phyloP scores from a whole-genome alignment of 2,113 vertebrate genomes.

The Erinaceus europaeus region DNA sequence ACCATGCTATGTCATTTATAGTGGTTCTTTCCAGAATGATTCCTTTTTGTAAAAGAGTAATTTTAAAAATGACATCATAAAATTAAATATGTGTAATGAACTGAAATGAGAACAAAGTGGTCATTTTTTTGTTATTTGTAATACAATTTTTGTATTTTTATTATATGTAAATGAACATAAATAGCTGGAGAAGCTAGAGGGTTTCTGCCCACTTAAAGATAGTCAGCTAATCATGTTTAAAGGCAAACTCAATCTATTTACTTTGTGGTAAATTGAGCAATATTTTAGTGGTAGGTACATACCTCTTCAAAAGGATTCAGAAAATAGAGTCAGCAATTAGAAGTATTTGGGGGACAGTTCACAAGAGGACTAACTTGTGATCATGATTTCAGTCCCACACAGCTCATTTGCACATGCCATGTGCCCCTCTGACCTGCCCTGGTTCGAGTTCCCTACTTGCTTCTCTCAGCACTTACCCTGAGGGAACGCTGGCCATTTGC shows the following conservation, averaged over 20 bases:
- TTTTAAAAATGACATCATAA: neutral
- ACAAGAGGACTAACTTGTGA: accelerated
- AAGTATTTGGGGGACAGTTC: neutral
- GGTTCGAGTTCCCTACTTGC: accelerated
- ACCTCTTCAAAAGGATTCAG: neutral
- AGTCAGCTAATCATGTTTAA: neutral
- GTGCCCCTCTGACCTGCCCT: neutral
- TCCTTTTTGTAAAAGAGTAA: neutral
- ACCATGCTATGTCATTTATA: neutral
- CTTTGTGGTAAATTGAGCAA: neutral
- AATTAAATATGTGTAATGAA: neutral
- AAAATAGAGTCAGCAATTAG: neutral
- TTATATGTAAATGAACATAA: neutral
- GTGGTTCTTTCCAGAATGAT: neutral
- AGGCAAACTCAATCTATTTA: neutral
- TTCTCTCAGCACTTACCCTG: accelerated
- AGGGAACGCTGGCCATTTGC: neutral
- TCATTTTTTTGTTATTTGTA: neutral
- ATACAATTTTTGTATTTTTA: accelerated
- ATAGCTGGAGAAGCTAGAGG: neutral
- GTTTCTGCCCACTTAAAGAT: neutral
- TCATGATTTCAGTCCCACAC: accelerated
- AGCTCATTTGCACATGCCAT: accelerated
- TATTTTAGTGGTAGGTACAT: neutral
- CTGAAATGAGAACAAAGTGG: neutral